Conservation (phyloP, 2,888 invertebrate species). For the Pycnomerus fuliginosus region DNA sequence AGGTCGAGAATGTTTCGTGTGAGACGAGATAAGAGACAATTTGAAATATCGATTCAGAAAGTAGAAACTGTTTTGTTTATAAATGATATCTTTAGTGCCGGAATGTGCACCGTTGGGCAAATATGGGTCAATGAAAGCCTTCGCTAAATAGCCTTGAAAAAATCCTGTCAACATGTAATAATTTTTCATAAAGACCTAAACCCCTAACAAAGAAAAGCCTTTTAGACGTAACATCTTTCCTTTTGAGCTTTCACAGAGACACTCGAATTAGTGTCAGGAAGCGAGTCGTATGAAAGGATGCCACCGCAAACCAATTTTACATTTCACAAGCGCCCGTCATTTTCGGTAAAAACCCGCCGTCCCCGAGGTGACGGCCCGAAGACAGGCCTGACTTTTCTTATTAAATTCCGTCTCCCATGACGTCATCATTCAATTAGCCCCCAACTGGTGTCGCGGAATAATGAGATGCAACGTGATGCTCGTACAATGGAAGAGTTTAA, state of each 20-base stretch:
- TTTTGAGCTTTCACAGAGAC: constrained; percentile 27
- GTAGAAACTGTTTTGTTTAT: constrained; percentile 30
- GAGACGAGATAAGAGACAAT: constrained; percentile 26
- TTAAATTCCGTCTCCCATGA: constrained; percentile 32
- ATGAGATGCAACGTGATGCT: constrained; percentile 46
- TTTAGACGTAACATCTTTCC: constrained; percentile 26
- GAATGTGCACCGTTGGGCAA: constrained; percentile 4
- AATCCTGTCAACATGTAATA: constrained; percentile 9
- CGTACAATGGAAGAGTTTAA: constrained; percentile 42
- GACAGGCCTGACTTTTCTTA: constrained; percentile 27
- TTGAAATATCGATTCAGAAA: constrained; percentile 28
- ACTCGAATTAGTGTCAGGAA: constrained; percentile 41
- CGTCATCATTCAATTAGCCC: constrained; percentile 46
- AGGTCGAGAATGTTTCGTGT: constrained; percentile 13
- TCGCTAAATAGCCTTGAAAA: constrained; percentile 8
- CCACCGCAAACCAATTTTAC: constrained; percentile 39
- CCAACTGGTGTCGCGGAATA: constrained; percentile 37
- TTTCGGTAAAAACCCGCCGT: constrained; percentile 23
- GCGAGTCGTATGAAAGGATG: constrained; percentile 36
- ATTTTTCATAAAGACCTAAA: constrained; percentile 22
- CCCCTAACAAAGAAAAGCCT: constrained; percentile 25
- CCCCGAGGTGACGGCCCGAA: constrained; percentile 25
- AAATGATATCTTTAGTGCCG: constrained; percentile 13
- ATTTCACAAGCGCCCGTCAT: constrained; percentile 36
- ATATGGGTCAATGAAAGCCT: constrained; percentile 6